Percentiles rank a stretch among this genome's conserved stretches.
Evolutionary conservation across 2,113 vertebrate genomes (phyloP).

Genomic region (Calidris pygmaea): DNA sequence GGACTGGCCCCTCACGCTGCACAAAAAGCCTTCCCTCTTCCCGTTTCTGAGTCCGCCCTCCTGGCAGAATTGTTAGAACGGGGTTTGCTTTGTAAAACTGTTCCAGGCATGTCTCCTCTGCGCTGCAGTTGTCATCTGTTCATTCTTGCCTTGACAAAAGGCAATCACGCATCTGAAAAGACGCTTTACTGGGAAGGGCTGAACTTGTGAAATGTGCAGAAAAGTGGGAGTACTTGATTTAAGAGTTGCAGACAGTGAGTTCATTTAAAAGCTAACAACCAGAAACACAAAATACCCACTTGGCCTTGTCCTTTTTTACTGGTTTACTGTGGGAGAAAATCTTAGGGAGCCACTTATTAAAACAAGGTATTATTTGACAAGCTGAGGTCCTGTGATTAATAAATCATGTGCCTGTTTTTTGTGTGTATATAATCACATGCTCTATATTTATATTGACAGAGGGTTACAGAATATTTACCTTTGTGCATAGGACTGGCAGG

Average conservation of each 20-base stretch:
- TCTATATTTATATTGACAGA: slow-evolving; percentile 35
- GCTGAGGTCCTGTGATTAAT: slow-evolving; percentile 39
- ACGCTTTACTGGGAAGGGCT: background rate
- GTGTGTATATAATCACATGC: slow-evolving; percentile 37
- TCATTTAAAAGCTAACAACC: slow-evolving; percentile 3
- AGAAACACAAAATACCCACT: background rate
- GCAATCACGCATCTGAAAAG: slow-evolving; percentile 16
- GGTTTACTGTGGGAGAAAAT: slow-evolving; percentile 36
- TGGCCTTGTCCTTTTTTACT: background rate
- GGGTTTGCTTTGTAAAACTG: background rate
- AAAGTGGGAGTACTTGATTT: slow-evolving; percentile 15
- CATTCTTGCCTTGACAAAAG: slow-evolving; percentile 51
- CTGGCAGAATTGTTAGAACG: background rate
- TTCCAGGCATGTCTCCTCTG: slow-evolving; percentile 16
- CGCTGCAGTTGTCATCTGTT: slow-evolving; percentile 46
- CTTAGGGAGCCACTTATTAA: slow-evolving; percentile 5
- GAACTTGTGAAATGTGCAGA: slow-evolving; percentile 34
- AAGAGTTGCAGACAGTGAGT: slow-evolving; percentile 15
- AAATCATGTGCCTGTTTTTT: slow-evolving; percentile 36
- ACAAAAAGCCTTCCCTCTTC: background rate
- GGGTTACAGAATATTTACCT: slow-evolving; percentile 40
- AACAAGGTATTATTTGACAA: slow-evolving; percentile 53
- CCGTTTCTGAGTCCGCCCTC: background rate
- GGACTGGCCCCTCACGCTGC: background rate
- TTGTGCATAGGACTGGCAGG: slow-evolving; percentile 23